phyloP scores from a whole-genome alignment of 2,113 vertebrate genomes.

The Actenoides hombroni region DNA sequence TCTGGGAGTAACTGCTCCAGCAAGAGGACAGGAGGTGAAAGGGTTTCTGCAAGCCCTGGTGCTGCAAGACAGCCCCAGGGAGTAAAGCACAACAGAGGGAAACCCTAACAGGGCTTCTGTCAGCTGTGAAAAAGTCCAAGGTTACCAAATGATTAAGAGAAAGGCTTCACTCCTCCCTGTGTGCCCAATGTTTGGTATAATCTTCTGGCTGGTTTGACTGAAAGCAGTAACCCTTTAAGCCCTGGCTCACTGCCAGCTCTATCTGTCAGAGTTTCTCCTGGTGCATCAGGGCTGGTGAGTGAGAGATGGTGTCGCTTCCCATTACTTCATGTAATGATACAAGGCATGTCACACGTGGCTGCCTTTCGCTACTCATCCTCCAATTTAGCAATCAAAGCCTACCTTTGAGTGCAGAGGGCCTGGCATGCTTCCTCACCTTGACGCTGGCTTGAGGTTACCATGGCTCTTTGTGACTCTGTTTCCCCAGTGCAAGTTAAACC shows the following conservation, averaged over 20 bases:
- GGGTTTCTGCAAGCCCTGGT: not conserved
- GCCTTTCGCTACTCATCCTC: not conserved
- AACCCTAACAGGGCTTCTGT: fast-evolving
- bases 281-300: not conserved
- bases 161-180: not conserved
- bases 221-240: not conserved
- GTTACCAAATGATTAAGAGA: not conserved
- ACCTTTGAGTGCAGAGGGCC: not conserved
- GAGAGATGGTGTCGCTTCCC: not conserved
- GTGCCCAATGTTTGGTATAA: not conserved
- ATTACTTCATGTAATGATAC: not conserved
- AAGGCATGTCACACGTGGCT: not conserved
- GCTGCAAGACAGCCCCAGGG: not conserved
- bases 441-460: not conserved
- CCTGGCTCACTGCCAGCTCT: not conserved
- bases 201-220: not conserved
- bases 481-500: not conserved
- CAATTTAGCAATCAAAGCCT: not conserved
- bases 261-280: not conserved
- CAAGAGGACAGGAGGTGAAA: not conserved
- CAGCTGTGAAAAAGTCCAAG: not conserved
- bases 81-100: not conserved
- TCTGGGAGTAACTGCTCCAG: not conserved
- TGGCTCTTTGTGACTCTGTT: not conserved
- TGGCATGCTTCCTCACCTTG: not conserved